Base-by-base conservation (phyloP, 2,113 vertebrate genomes). In the Numida meleagris region DNA sequence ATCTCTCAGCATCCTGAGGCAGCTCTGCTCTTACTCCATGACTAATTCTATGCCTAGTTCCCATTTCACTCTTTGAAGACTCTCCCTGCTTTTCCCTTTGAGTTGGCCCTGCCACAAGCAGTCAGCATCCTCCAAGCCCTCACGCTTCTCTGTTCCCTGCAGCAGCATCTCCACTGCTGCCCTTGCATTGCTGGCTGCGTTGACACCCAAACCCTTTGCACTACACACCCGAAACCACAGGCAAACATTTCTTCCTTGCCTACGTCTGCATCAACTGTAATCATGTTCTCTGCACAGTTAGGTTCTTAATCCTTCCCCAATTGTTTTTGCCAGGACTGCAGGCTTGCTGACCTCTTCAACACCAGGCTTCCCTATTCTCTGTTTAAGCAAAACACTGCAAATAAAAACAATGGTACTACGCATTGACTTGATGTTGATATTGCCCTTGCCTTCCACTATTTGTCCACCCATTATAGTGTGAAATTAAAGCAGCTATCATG, bases 31-130 rank as follows among this genome's bases (percentile, higher is more conserved):
- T 68, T 36, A 43, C 6, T 6, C 20, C 29, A 36, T 0, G 23
- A 45, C 66, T 58, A 10, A 53, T 33, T n/a, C 34, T 33, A 45
- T 42, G 9, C 57, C 38, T 34, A 3, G 6, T 38, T 62, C 40
- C 19, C 34, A 5, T 53, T n/a, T 14, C 34, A 4, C 18, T 9
- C 46, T 29, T 68, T 51, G 65, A 55, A 27, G 61, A 23, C 24
- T 14, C 36, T 81, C 20, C 29, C 61, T 15, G 50, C 24, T 85
- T 48, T 42, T 43, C 42, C 21, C 42, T 48, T 33, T 0, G 0
- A 55, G 38, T 4, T 1, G 0, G 72, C 66, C 74, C 53, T 70
- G 46, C 48, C 36, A 51, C 57, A 23, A 34, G 67, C 33, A 14
- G 12, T 23, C 40, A 50, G 13, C n/a, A 16, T 36, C 34, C 58